Conservation (phyloP, 2,888 invertebrate genomes). For the Macrophya annulata region DNA sequence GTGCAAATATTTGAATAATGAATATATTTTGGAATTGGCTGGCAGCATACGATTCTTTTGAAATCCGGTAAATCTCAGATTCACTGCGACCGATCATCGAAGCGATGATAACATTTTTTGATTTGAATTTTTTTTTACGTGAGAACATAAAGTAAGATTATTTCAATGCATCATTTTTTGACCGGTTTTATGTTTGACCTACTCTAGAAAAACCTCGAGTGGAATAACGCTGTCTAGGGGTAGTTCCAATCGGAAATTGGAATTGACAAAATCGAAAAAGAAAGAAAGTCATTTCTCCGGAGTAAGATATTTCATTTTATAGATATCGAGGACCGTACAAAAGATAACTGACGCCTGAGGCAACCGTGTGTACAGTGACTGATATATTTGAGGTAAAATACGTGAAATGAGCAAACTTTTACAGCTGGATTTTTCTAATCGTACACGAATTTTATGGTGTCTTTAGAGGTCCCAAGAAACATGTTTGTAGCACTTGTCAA, state of each 20-base stretch:
- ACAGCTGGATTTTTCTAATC: too few species aligned
- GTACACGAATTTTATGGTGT: too few species aligned
- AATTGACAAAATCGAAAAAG: conserved; percentile 28
- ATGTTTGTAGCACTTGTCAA: too few species aligned
- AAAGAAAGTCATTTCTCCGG: neutral
- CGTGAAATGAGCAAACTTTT: too few species aligned
- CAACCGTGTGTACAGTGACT: neutral
- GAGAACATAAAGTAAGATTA: neutral
- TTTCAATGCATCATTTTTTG: conserved; percentile 5
- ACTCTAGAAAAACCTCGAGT: conserved; percentile 1
- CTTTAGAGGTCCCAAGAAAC: too few species aligned
- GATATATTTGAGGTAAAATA: neutral
- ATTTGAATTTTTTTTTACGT: neutral
- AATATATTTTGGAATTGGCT: neutral
- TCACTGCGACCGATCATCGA: neutral
- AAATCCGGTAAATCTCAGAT: neutral
- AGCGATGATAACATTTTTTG: neutral
- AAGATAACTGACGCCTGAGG: neutral
- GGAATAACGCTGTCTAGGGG: conserved; percentile 21
- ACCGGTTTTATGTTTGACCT: conserved; percentile 10
- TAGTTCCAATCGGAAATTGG: conserved; percentile 23
- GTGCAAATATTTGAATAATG: neutral
- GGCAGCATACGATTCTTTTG: neutral
- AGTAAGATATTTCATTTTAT: neutral
- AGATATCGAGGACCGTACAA: neutral